Conservation (phyloP, 2,888 invertebrate genomes). For the Anagyrus pseudococci region DNA sequence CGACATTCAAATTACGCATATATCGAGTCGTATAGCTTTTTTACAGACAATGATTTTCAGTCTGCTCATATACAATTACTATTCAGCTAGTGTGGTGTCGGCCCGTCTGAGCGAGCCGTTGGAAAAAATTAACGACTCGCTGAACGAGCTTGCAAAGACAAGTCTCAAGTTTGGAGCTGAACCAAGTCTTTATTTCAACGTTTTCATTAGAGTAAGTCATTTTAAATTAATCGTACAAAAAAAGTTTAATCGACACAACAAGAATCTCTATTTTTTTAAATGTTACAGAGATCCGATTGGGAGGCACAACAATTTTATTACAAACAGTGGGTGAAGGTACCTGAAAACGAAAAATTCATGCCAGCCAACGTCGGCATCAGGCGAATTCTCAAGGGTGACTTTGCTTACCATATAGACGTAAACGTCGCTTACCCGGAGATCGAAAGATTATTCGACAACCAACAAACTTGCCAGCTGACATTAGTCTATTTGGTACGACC, state of each 20-base stretch:
- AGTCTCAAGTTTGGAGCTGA: constrained; percentile 50
- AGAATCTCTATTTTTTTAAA: background rate
- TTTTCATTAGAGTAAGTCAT: constrained; percentile 44
- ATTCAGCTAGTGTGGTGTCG: constrained; percentile 54
- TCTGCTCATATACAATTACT: constrained; percentile 53
- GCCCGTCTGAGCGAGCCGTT: constrained; percentile 52
- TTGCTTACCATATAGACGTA: constrained; percentile 55
- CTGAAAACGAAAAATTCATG: constrained; percentile 46
- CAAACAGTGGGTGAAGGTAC: constrained; percentile 49
- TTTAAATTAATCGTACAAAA: too few species aligned
- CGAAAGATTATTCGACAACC: constrained; percentile 48
- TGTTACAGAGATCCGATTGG: constrained; percentile 47
- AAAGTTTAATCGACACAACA: too few species aligned
- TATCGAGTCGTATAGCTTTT: constrained; percentile 50
- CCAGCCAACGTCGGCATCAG: constrained; percentile 47
- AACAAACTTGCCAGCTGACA: constrained; percentile 52
- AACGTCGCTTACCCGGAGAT: constrained; percentile 52
- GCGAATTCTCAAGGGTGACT: constrained; percentile 47
- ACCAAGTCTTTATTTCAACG: constrained; percentile 48
- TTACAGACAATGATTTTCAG: constrained; percentile 50
- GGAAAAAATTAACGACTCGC: constrained; percentile 55
- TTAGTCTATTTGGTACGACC: constrained; percentile 49
- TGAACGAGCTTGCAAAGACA: constrained; percentile 49
- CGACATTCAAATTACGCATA: constrained; percentile 45
- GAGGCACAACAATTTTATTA: constrained; percentile 49